Base-by-base conservation (phyloP, 2,113 vertebrate genomes). In the Recurvirostra avosetta region DNA sequence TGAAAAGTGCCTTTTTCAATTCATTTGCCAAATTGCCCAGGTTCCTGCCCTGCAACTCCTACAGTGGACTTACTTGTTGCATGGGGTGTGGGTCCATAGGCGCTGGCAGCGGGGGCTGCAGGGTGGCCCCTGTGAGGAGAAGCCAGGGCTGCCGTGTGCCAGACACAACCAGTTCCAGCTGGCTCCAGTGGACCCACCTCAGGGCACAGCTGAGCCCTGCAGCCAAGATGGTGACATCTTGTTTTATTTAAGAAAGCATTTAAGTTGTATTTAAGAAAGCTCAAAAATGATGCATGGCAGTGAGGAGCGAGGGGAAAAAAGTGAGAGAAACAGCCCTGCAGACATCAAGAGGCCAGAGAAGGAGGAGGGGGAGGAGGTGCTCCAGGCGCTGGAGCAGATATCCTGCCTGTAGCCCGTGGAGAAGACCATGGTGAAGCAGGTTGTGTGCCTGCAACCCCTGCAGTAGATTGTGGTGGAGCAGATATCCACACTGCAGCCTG, bases 141-240 rank as follows among this genome's bases (percentile, higher is more conserved):
- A 32, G 26, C 34, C 1, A 8, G 36, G n/a, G 36, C 55, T 70
- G 40, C 40, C 30, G 20, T 0, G 0, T 3, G 43, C 40, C 3
- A 0, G 10, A 61, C 27, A 15, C 16, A 38, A 17, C 5, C 1
- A 2, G 6, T 47, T 67, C 34, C 62, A 59, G 8, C 6, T 1
- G 2, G 6, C 19, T 68, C 30, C 14, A 3, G 3, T 3, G 2
- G 0, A 9, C 23, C 41, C 36, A 13, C 30, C 1, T 0, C 53
- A n/a, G 34, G 47, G 40, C 47, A 62, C 0, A 0, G 47, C n/a
- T 41, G 16, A 40, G 13, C 15, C 78, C 23, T 10, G 0, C 62
- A 11, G 38, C 21, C 16, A 7, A 3, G 5, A 0, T 36, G 25
- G 8, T 38, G n/a, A 16, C 0, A 1, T 5, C 49, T 36, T 45